phyloP scores from a whole-genome alignment of 1,140 invertebrate species.

The Cyphomyrmex costatus region DNA sequence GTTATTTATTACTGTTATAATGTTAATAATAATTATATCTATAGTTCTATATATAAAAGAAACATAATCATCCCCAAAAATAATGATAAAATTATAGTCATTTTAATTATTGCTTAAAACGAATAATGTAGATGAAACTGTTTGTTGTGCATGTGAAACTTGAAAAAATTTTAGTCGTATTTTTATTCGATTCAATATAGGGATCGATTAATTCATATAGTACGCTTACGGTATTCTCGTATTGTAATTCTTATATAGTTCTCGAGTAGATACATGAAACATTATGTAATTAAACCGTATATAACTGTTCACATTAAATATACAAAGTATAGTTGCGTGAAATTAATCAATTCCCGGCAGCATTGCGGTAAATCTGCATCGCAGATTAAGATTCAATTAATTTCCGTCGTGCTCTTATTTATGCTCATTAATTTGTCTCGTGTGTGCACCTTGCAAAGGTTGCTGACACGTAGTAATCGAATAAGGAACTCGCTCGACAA shows the following conservation, averaged over 20 bases:
- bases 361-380: constrained; percentile 35
- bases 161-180: neutral
- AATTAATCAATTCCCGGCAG: constrained; percentile 40
- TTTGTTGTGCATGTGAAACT: neutral
- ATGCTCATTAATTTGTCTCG: constrained; percentile 56
- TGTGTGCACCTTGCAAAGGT: constrained; percentile 14
- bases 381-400: constrained; percentile 57
- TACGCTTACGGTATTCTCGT: neutral
- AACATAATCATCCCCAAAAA: too few species aligned
- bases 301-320: constrained; percentile 31
- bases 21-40: too few species aligned
- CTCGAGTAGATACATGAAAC: constrained; percentile 12
- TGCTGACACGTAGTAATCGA: constrained; percentile 54
- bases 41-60: too few species aligned
- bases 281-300: constrained; percentile 51
- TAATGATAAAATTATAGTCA: too few species aligned
- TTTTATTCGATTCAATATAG: neutral
- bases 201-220: constrained; percentile 24
- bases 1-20: too few species aligned
- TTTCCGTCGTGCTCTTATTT: constrained; percentile 47
- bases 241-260: neutral
- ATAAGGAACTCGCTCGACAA: constrained; percentile 49
- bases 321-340: constrained; percentile 41
- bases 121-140: neutral
- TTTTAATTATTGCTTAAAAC: neutral